Conservation (phyloP, 2,113 vertebrate genomes). For the Ancistrus triradiatus region DNA sequence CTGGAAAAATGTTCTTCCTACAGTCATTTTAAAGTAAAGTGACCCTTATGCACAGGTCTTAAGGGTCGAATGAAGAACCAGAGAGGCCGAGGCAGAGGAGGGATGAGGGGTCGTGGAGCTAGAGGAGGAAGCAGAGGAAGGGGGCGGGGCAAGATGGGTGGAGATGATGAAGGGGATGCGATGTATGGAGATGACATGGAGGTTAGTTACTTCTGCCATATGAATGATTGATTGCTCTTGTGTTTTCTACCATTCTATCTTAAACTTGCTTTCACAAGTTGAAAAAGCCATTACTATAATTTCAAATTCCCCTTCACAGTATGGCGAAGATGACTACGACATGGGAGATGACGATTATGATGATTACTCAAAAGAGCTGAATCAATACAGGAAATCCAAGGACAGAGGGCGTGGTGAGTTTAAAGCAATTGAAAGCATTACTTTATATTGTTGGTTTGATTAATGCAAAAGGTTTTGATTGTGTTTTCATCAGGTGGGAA, state of each 20-base stretch:
- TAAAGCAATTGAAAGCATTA: background rate
- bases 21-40: too few relatives aligned
- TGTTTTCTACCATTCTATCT: background rate
- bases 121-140: constrained; percentile 59
- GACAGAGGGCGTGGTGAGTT: constrained; percentile 78
- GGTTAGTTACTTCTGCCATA: constrained; percentile 45
- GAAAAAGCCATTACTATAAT: too few relatives aligned
- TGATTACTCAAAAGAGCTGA: constrained; percentile 85
- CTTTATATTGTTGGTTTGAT: background rate
- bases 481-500: constrained; percentile 64
- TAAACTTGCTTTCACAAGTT: background rate
- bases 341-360: constrained; percentile 82
- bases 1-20: too few relatives aligned
- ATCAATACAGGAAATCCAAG: constrained; percentile 82
- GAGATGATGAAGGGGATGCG: constrained; percentile 57
- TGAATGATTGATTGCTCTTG: background rate
- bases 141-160: constrained; percentile 45
- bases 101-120: constrained; percentile 71
- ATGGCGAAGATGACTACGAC: constrained; percentile 78
- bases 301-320: constrained; percentile 58
- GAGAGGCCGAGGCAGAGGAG: constrained; percentile 80
- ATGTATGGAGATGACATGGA: constrained; percentile 65
- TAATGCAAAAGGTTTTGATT: background rate
- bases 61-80: constrained; percentile 76
- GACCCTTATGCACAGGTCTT: constrained; percentile 64